Conservation (phyloP, 2,888 invertebrate species). For the Amphipyra berbera region DNA sequence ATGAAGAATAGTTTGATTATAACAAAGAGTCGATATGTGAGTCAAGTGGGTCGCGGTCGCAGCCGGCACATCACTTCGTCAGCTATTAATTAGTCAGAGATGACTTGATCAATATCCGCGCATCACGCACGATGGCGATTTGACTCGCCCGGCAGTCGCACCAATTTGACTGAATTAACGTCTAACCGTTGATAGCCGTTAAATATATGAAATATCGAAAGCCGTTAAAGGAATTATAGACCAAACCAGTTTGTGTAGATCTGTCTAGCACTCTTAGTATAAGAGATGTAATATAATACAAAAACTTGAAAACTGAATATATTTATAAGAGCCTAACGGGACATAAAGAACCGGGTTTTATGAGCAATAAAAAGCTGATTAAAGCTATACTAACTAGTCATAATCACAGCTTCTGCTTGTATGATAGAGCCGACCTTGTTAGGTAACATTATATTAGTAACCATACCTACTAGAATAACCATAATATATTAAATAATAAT, state of each 20-base stretch:
- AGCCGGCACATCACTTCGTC: slow-evolving; percentile 7
- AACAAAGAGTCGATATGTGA: slow-evolving; percentile 4
- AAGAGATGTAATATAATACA: neutral
- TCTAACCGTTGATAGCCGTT: neutral
- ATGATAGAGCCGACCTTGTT: neutral
- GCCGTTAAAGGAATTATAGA: neutral
- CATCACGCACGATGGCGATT: slow-evolving; percentile 9
- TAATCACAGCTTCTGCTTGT: neutral
- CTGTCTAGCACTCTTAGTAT: neutral
- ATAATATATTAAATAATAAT: no score
- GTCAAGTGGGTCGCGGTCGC: slow-evolving; percentile 22
- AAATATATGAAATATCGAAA: neutral
- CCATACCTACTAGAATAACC: no score
- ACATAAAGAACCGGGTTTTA: neutral
- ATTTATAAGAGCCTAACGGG: neutral
- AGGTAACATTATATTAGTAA: neutral
- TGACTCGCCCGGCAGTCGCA: slow-evolving; percentile 9
- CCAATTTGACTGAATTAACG: slow-evolving; percentile 5
- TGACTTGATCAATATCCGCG: neutral
- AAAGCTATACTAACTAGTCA: neutral
- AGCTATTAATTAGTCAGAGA: slow-evolving; percentile 7
- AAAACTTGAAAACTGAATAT: neutral
- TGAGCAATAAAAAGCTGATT: neutral
- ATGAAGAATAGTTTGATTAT: neutral
- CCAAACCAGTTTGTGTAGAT: neutral